Evolutionary conservation across 2,113 vertebrate genomes (phyloP).

Genomic region (Chaetorhynchus papuensis): DNA sequence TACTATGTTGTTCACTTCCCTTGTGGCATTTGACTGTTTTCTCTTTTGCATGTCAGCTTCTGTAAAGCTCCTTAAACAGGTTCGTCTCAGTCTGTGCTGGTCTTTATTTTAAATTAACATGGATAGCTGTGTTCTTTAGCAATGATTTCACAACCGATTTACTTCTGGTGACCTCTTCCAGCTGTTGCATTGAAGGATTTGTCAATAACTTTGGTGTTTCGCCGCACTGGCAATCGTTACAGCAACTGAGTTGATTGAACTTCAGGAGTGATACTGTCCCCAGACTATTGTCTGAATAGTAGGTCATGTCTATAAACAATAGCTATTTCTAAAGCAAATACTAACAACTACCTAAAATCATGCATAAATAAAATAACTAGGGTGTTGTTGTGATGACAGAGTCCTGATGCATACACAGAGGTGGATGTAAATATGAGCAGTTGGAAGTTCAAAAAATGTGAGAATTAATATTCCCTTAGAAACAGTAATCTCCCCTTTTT

Average conservation of each 20-base stretch:
- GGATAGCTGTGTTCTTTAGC: not conserved
- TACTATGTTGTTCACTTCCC: not conserved
- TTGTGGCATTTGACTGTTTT: not conserved
- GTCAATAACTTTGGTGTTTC: not conserved
- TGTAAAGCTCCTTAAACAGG: not conserved
- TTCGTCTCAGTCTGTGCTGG: not conserved
- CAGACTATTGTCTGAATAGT: not conserved
- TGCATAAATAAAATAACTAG: not conserved
- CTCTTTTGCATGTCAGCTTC: not conserved
- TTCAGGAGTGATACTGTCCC: not conserved
- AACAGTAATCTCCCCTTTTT: not conserved
- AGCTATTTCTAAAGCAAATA: not conserved
- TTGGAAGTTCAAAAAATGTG: fast-evolving
- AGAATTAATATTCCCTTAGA: not conserved
- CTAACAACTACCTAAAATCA: not conserved
- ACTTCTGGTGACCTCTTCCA: not conserved
- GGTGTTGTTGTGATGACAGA: fast-evolving
- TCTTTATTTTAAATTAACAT: not conserved
- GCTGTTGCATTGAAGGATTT: not conserved
- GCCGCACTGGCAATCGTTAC: fast-evolving
- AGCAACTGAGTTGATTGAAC: not conserved
- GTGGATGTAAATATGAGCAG: fast-evolving
- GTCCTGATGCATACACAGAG: fast-evolving
- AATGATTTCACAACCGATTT: not conserved
- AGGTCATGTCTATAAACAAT: not conserved